These are phyloP conservation scores for Trissolcus japonicus DNA, from an alignment of 2,888 invertebrate species.

Conservation along the genomic window DNA sequence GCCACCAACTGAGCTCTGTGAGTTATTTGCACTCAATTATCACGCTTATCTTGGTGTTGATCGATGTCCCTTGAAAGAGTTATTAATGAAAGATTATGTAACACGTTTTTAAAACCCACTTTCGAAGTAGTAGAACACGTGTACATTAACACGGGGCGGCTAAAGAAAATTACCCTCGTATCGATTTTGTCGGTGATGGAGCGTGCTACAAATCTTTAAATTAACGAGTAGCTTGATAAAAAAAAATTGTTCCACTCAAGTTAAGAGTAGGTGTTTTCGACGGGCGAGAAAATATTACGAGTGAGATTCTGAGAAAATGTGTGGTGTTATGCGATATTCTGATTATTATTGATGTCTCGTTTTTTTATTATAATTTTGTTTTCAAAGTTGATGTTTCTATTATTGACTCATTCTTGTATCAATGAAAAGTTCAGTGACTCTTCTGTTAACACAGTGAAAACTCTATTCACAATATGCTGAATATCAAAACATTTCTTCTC, in stretches of 20 bases:
- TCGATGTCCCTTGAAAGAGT: constrained; percentile 29
- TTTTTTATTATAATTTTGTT: too few species aligned
- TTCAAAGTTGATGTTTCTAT: too few species aligned
- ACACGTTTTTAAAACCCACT: constrained; percentile 40
- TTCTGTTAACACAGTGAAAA: too few species aligned
- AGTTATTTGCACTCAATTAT: too few species aligned
- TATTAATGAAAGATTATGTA: constrained; percentile 43
- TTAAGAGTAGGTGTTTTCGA: constrained; percentile 61
- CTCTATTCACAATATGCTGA: too few species aligned
- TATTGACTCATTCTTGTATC: too few species aligned
- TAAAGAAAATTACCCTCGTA: constrained; percentile 44
- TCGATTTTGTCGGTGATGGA: constrained; percentile 45
- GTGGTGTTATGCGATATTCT: constrained; percentile 52
- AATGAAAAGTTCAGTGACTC: too few species aligned
- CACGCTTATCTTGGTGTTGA: constrained; percentile 16
- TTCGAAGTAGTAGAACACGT: constrained; percentile 33
- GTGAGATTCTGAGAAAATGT: constrained; percentile 49
- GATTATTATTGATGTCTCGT: constrained; percentile 31
- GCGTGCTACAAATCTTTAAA: constrained; percentile 52
- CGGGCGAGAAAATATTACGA: constrained; percentile 62
- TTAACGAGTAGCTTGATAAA: constrained; percentile 63
- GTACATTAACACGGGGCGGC: constrained; percentile 25
- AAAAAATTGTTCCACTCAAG: constrained; percentile 37
- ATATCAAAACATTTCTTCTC: too few species aligned
- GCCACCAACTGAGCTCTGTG: too few species aligned